These are phyloP conservation scores for Pteromalus puparum DNA, from an alignment of 1,140 invertebrate genomes.

Conservation along the genomic window DNA sequence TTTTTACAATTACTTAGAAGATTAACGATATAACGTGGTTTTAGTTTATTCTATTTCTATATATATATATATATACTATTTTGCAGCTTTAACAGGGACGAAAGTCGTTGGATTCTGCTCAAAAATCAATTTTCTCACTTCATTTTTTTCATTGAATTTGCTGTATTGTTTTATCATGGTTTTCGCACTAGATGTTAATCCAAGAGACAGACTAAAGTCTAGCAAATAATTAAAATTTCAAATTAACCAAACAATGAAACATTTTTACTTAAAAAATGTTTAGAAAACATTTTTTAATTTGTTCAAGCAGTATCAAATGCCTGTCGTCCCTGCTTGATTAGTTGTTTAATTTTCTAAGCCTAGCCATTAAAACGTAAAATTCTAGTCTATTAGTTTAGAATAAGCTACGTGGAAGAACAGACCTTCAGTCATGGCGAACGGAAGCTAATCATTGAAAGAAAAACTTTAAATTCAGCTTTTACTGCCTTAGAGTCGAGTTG, in stretches of 20 bases:
- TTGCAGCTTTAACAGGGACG: neutral
- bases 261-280: neutral
- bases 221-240: too few relatives aligned
- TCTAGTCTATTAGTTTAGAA: conserved; percentile 67
- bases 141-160: neutral
- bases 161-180: too few relatives aligned
- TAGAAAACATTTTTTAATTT: neutral
- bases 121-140: neutral
- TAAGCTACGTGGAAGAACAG: conserved; percentile 71
- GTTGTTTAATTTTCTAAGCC: conserved; percentile 16
- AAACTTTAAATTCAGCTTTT: neutral
- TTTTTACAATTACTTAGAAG: conserved; percentile 45
- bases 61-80: neutral
- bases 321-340: conserved; percentile 8
- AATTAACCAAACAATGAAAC: too few relatives aligned
- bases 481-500: too few relatives aligned
- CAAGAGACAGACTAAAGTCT: too few relatives aligned
- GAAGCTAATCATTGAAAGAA: conserved; percentile 57
- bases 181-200: too few relatives aligned
- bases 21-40: conserved; percentile 6
- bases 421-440: conserved; percentile 66
- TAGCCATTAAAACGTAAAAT: conserved; percentile 32
- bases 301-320: neutral
- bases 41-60: neutral
- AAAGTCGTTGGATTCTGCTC: neutral